Conservation (phyloP, 2,797 vertebrate species). For the Monodelphis domestica region DNA sequence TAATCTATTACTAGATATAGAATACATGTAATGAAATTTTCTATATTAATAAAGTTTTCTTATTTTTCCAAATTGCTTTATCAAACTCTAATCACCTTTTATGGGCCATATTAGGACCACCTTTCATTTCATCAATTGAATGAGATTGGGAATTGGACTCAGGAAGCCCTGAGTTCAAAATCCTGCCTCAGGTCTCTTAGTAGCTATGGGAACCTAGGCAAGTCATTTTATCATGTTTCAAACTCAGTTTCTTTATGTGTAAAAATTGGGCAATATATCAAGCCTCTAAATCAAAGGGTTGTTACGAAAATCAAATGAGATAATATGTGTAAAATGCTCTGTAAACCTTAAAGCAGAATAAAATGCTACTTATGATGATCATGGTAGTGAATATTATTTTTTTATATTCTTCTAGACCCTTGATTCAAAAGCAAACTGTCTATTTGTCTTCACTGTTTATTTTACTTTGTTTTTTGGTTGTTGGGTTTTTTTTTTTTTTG, state of each 20-base stretch:
- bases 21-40: background rate
- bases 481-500: too few species aligned
- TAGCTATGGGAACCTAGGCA: background rate
- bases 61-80: background rate
- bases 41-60: background rate
- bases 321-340: background rate
- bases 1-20: background rate
- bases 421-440: background rate
- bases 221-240: background rate
- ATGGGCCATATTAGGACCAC: background rate
- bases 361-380: background rate
- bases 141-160: background rate
- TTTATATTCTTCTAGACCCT: background rate
- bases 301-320: background rate
- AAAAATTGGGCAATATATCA: background rate
- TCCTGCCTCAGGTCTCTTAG: background rate
- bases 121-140: background rate
- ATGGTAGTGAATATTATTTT: conserved; percentile 4
- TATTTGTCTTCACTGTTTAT: background rate
- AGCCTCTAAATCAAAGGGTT: background rate
- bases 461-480: background rate
- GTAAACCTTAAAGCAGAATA: background rate
- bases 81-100: background rate
- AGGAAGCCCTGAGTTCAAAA: background rate
- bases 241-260: background rate